Evolutionary conservation across 2,888 invertebrate species (phyloP), one percentile per base, ranked within the genome.

Genomic region (Sarcophaga caerulescens): DNA sequence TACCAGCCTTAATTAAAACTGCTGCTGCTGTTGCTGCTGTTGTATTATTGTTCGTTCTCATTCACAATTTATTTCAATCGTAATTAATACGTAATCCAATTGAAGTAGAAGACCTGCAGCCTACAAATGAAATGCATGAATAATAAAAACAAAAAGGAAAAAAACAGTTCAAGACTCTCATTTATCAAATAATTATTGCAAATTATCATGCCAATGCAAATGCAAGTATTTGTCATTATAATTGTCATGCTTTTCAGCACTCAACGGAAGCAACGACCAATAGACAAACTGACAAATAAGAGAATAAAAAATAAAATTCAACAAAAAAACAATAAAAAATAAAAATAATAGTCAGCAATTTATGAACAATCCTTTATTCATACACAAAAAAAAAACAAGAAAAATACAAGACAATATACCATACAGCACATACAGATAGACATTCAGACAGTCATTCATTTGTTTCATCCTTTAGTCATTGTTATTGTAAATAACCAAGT

Each of bases 211-310:
- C 44, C 57, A 80, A 62, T 81, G 68, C 62, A 66, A 80, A 62
- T 81, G 68, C 68, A 66, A 77, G 19, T 76, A 57, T 73, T 83
- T 73, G 68, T 68, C 73, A 66, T 68, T 63, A 77, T 68, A 71
- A 73, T 62, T 68, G 78, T 81, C 74, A 75, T 70, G 52, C 52
- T 52, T 17, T 75, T 70, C 62, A 75, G 45, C n/a, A 70, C 44
- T 75, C 14, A 23, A 52, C 21, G 69, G 68, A 57, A 17, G 1
- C n/a, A 52, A 52, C 17, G 52, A 52, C 17, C 17, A 44, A 19
- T 21, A 69, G 69, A 81, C 68, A 62, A 75, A 69, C 10, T 44
- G 6, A 59, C 19, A 74, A 62, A 81, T 21, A 19, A 2, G 62
- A 14, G 47, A 69, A 78, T 62, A 14, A 60, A 60, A 5, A 60